These are phyloP conservation scores for Patella vulgata DNA, from an alignment of 1,140 invertebrate genomes.

Conservation along the genomic window DNA sequence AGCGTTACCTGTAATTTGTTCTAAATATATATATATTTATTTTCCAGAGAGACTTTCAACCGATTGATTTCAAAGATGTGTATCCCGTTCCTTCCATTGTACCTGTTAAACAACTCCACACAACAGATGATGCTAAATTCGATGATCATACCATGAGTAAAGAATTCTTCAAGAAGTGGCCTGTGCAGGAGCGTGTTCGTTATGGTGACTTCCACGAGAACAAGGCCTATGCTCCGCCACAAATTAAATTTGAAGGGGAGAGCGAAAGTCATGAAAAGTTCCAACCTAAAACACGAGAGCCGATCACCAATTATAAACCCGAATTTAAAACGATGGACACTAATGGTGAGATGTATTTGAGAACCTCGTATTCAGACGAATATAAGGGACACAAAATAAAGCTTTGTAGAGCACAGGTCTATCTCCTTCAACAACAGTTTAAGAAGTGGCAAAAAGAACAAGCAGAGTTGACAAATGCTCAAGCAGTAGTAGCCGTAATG, in stretches of 20 bases:
- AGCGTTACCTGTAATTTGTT: no score
- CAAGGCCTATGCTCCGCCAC: conserved; percentile 46
- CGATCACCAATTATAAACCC: conserved; percentile 39
- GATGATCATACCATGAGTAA: conserved; percentile 53
- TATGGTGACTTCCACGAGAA: conserved; percentile 61
- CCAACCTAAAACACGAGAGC: conserved; percentile 41
- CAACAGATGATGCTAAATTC: conserved; percentile 41
- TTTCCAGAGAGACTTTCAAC: conserved; percentile 52
- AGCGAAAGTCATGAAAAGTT: conserved; percentile 48
- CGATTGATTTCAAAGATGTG: conserved; percentile 37
- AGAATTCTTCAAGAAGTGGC: conserved; percentile 56
- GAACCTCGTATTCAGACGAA: conserved; percentile 47
- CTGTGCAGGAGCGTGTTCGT: conserved; percentile 32
- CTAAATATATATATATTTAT: no score
- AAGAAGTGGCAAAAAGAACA: conserved; percentile 28
- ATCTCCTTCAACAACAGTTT: conserved; percentile 54
- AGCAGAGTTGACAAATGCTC: no score
- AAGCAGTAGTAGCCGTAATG: no score
- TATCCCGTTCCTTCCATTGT: conserved; percentile 13
- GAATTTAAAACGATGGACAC: conserved; percentile 35
- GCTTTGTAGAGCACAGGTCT: conserved; percentile 52
- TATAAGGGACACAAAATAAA: conserved; percentile 47
- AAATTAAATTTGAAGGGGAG: conserved; percentile 39
- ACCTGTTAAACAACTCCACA: conserved; percentile 24
- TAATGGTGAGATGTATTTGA: conserved; percentile 42